Conservation (phyloP, 35 echinoderm and acorn worm species). For the Acanthaster planci region DNA sequence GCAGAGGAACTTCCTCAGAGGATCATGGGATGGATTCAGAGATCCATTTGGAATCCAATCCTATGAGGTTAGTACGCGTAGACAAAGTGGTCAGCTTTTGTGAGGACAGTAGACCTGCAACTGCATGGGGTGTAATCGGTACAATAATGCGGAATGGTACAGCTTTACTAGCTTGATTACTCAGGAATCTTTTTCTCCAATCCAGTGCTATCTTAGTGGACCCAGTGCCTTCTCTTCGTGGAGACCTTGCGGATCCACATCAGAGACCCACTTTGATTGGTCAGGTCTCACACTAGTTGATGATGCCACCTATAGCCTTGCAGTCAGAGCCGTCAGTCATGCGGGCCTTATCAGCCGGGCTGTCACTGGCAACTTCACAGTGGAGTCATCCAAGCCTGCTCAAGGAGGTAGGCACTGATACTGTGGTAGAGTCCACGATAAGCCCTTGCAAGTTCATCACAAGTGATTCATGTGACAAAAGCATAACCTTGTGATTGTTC, state of each 20-base stretch:
- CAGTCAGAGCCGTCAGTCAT: slow-evolving; percentile 52
- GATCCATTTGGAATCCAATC: slow-evolving; percentile 24
- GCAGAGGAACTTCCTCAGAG: not conserved
- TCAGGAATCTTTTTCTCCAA: not conserved
- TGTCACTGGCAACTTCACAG: not conserved
- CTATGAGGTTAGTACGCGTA: slow-evolving; percentile 34
- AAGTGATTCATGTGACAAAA: no score
- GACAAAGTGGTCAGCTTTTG: not conserved
- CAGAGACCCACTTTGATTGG: not conserved
- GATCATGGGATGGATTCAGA: slow-evolving; percentile 46
- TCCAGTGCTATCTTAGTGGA: not conserved
- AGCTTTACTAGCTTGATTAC: no score
- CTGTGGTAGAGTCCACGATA: no score
- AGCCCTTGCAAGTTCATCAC: no score
- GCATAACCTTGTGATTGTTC: no score
- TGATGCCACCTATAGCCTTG: not conserved
- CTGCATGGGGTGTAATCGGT: no score
- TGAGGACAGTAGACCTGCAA: no score
- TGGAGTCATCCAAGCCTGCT: slow-evolving; percentile 2
- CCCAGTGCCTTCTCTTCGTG: not conserved
- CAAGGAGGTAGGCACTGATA: not conserved
- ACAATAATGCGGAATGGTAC: no score
- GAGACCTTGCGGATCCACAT: slow-evolving; percentile 8
- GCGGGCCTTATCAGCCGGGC: not conserved
- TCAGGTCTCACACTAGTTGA: not conserved